Evolutionary conservation across 1,140 invertebrate genomes (phyloP), one percentile per base, ranked within the genome.

Genomic region (Pogonomyrmex barbatus): DNA sequence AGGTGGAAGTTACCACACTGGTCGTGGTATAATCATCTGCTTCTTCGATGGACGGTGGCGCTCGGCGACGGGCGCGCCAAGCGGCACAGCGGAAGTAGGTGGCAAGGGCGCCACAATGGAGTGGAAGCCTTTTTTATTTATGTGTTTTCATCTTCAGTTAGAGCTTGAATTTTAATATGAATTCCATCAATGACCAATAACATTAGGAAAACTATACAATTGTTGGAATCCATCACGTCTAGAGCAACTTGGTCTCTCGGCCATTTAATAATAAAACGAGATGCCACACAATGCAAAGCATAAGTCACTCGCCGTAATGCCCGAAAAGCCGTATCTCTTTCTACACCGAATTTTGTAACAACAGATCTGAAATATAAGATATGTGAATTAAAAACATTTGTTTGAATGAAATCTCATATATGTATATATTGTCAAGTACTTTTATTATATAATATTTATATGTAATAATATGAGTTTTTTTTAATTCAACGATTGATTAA

Each of bases 321-420:
- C 30, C 67, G 67, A 47, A 68, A 68, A 14, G 42, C 67, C 47
- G 67, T 68, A 12, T n/a, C 42, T 47, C 30, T 68, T 1, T 42
- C 67, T 12, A 68, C 42, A 24, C 24, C 67, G 47, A 68, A 68
- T 50, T 68, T 68, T 4, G 24, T 47, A 12, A 10, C 12, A 14
- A 68, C 67, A 50, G 67, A 68, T 68, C 67, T 68, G 4, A 2
- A 68, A 68, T 12, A 47, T 24, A 68, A 47, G 33, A 63, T 33
- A 60, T 60, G 2, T 33, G 2, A 12, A 33, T 60, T 8, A 60
- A 33, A 24, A 24, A 24, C 24, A 24, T 24, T 24, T 24, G 24
- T 24, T 24, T 24, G 24, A 24, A 24, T 24, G 24, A 24, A 24
- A 24, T 24, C 24, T 24, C 24, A 24, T 24, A 24, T 24, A 24